These are phyloP conservation scores for Cheirogaleus major DNA, from an alignment of 2,797 vertebrate species.

Conservation along the genomic window DNA sequence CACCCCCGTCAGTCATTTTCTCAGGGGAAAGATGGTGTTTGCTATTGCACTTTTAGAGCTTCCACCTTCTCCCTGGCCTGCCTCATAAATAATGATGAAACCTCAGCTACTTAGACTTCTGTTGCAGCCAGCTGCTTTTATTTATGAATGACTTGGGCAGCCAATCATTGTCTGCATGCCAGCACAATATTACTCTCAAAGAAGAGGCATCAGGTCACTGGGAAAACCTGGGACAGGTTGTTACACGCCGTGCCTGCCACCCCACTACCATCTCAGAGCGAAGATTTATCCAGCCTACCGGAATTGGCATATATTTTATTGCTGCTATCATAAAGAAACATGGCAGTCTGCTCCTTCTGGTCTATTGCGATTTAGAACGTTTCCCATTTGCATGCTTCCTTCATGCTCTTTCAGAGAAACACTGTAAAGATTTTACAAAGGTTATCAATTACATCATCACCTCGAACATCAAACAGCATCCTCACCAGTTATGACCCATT, in stretches of 20 bases:
- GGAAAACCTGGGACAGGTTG: background rate
- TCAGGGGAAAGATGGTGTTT: background rate
- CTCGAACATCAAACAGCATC: background rate
- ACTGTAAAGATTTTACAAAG: background rate
- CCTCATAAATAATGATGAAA: constrained; percentile 54
- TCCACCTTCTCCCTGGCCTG: background rate
- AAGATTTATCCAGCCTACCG: constrained; percentile 59
- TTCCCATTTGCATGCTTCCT: background rate
- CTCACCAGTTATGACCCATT: background rate
- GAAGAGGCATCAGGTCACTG: background rate
- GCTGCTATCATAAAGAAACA: background rate
- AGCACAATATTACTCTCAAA: background rate
- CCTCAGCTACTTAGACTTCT: constrained; percentile 52
- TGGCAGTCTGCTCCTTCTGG: background rate
- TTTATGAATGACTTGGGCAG: constrained; percentile 43
- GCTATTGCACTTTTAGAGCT: constrained; percentile 14
- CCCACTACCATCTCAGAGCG: background rate
- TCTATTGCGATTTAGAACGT: background rate
- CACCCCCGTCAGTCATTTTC: constrained; percentile 37
- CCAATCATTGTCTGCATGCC: background rate
- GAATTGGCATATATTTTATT: background rate
- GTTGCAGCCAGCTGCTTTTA: constrained; percentile 56
- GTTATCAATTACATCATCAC: constrained; percentile 8
- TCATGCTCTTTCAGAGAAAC: background rate
- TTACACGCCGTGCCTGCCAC: background rate